Percentiles rank a stretch among this genome's conserved stretches.
Conservation (phyloP, 2,113 vertebrate genomes). For the Puntigrus tetrazona region DNA sequence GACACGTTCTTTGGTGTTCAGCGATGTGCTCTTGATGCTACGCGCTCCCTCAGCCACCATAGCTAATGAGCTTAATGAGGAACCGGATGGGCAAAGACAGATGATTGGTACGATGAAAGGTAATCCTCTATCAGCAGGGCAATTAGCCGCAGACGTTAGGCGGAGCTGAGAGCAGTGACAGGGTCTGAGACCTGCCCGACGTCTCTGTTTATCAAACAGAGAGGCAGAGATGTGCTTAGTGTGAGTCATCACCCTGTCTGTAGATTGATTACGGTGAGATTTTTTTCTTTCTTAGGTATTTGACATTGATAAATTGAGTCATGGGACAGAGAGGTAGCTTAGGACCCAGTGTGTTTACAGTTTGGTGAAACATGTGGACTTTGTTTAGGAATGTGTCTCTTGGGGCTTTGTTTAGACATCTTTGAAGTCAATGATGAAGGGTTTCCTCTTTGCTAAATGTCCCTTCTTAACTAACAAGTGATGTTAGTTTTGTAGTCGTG, state of each 20-base stretch:
- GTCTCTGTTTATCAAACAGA: slow-evolving; percentile 28
- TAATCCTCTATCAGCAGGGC: slow-evolving; percentile 45
- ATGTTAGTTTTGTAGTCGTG: background rate
- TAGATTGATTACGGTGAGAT: slow-evolving; percentile 8
- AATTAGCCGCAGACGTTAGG: slow-evolving; percentile 48
- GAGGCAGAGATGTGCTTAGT: slow-evolving; percentile 12
- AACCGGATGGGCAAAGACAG: slow-evolving; percentile 15
- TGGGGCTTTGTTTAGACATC: background rate
- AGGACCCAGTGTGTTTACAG: slow-evolving; percentile 11
- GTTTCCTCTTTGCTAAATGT: background rate
- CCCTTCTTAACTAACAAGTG: background rate
- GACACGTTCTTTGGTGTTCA: background rate
- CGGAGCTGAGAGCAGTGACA: slow-evolving; percentile 11
- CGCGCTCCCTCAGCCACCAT: background rate
- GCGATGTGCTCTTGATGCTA: slow-evolving; percentile 10
- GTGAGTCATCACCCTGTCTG: slow-evolving; percentile 29
- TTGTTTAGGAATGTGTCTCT: slow-evolving; percentile 6
- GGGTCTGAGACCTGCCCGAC: slow-evolving; percentile 26
- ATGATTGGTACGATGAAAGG: slow-evolving; percentile 24
- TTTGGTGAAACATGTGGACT: slow-evolving; percentile 28
- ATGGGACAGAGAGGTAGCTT: background rate
- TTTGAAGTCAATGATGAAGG: background rate
- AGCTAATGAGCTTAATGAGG: slow-evolving; percentile 23
- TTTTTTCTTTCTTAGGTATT: slow-evolving; percentile 7
- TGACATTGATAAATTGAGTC: slow-evolving; percentile 43